Evolutionary conservation across 1,140 invertebrate species (phyloP).

Genomic region (Sycophaga agraensis): DNA sequence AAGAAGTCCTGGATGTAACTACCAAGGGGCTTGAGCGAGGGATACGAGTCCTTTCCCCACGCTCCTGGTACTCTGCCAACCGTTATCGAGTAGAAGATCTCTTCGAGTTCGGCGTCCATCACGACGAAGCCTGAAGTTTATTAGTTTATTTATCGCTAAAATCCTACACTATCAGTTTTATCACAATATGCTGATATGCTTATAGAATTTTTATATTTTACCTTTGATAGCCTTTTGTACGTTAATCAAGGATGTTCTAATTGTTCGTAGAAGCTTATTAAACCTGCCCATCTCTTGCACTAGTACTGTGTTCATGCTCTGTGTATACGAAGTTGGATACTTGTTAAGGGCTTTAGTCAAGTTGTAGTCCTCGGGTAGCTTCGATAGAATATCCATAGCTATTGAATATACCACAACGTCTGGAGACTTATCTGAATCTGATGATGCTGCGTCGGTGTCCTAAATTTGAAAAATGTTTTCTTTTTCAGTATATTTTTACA

Average conservation of each 20-base stretch:
- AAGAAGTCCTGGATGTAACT: constrained; percentile 88
- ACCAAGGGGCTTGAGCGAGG: constrained; percentile 88
- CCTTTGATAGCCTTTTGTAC: constrained; percentile 89
- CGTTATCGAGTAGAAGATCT: constrained; percentile 82
- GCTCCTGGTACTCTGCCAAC: constrained; percentile 79
- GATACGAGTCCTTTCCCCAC: constrained; percentile 88
- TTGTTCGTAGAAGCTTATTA: constrained; percentile 75
- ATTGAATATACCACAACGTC: constrained; percentile 75
- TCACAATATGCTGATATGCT: no score
- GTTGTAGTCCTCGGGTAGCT: constrained; percentile 76
- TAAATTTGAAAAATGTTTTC: constrained; percentile 24
- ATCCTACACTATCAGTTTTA: no score
- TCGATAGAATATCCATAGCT: constrained; percentile 70
- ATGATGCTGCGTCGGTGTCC: constrained; percentile 52
- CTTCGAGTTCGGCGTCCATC: constrained; percentile 83
- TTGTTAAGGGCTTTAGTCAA: constrained; percentile 67
- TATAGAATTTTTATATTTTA: constrained; percentile 34
- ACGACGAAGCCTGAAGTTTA: constrained; percentile 69
- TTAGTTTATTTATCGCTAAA: no score
- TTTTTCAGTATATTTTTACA: no score
- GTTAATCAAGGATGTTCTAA: constrained; percentile 74
- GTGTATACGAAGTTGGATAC: constrained; percentile 79
- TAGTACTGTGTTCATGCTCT: constrained; percentile 92
- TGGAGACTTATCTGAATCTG: constrained; percentile 56
- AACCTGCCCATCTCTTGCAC: constrained; percentile 93